Evolutionary conservation across 2,888 invertebrate genomes (phyloP), one percentile per base, ranked within the genome.

Genomic region (Callyntrura guangdongensis): DNA sequence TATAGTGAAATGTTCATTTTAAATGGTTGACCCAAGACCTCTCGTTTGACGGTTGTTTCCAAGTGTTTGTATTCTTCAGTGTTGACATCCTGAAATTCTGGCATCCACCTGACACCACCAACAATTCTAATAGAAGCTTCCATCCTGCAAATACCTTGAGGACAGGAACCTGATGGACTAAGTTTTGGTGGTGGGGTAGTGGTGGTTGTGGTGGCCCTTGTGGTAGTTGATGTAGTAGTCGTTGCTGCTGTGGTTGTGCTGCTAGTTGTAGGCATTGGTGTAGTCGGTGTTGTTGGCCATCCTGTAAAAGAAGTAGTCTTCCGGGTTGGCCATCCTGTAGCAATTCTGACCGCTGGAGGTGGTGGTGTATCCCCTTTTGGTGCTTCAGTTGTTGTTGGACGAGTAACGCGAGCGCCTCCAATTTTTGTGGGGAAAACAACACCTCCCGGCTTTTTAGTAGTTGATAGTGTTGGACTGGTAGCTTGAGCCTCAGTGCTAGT

Each of bases 251-350:
- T 96, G 0, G 96, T 96, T 6, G 96, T 96, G 47, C 95, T 94
- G 1, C 97, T 96, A 0, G 96, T 96, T 47, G 96, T 96, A 86
- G 96, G 95, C 0, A 96, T 96, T 12, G 96, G 96, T 95, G 96
- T 93, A 67, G 98, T 97, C 6, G 97, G 97, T 0, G 92, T 74
- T 0, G 98, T 97, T 12, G 98, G 98, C 98, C 98, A 98, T 17
- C 98, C 98, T 14, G 98, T 98, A 94, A 98, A 98, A 95, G 98
- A 98, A 20, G 98, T 98, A 9, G 98, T 97, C 25, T 97, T 97
- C 96, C 98, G 97, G 25, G 96, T 96, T 0, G 98, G 98, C 96
- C 98, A 98, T 93, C 98, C 98, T 95, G 97, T 98, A 92, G 97
- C 97, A 94, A 98, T 98, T 83, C 96, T 96, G 6, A 97, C 97